These are phyloP conservation scores for Philopotamus ludificatus DNA, from an alignment of 1,140 invertebrate species.

Conservation along the genomic window DNA sequence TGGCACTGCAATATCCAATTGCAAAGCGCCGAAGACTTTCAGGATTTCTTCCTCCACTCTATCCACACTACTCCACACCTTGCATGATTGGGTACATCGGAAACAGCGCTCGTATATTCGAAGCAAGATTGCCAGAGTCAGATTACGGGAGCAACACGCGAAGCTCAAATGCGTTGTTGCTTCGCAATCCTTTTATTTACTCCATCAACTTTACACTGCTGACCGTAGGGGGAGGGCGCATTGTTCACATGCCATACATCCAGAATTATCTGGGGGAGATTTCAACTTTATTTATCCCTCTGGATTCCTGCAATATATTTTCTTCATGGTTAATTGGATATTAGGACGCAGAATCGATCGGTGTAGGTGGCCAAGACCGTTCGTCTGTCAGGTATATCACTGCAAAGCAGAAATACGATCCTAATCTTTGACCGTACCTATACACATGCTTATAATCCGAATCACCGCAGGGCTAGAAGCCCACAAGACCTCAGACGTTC, in stretches of 20 bases:
- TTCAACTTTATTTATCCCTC: too few relatives aligned
- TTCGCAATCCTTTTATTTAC: not conserved
- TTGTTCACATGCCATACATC: too few relatives aligned
- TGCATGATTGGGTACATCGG: not conserved
- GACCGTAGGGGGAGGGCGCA: not conserved
- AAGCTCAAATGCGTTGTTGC: not conserved
- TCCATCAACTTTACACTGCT: not conserved
- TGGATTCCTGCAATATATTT: too few relatives aligned
- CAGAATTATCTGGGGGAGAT: too few relatives aligned
- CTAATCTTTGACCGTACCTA: not conserved
- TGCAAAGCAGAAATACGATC: too few relatives aligned
- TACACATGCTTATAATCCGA: not conserved
- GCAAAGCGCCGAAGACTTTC: not conserved
- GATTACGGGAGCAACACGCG: not conserved
- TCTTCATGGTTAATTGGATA: too few relatives aligned
- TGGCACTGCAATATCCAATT: too few relatives aligned
- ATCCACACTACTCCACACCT: too few relatives aligned
- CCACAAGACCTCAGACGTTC: not conserved
- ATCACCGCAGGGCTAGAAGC: not conserved
- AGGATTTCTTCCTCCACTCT: not conserved
- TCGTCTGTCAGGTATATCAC: too few relatives aligned
- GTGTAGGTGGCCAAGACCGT: too few relatives aligned
- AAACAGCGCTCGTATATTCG: not conserved
- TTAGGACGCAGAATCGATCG: too few relatives aligned
- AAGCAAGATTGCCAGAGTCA: not conserved